phyloP scores from a whole-genome alignment of 2,888 invertebrate species.

The Agrochola litura region DNA sequence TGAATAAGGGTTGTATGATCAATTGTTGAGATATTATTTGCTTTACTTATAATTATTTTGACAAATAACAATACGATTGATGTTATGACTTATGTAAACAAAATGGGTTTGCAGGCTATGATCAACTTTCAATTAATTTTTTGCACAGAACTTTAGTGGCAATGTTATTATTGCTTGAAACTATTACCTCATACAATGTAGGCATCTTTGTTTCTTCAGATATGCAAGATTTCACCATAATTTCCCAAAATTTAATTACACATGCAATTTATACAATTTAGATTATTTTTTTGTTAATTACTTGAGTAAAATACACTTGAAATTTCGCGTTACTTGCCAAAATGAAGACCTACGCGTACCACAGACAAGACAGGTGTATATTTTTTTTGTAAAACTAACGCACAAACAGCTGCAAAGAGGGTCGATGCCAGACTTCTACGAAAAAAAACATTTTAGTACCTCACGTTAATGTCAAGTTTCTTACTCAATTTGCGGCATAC shows the following conservation, averaged over 20 bases:
- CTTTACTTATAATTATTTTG: neutral
- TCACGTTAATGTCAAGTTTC: constrained; percentile 22
- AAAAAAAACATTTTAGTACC: constrained; percentile 49
- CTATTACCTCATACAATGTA: constrained; percentile 41
- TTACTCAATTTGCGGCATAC: neutral
- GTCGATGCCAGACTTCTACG: constrained; percentile 12
- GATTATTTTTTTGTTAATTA: constrained; percentile 54
- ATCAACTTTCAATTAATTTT: neutral
- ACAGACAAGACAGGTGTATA: constrained; percentile 68
- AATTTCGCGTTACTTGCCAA: constrained; percentile 70
- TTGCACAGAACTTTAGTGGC: neutral
- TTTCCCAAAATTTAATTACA: constrained; percentile 60
- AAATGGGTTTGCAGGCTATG: neutral
- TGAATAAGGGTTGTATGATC: neutral
- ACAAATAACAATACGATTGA: neutral
- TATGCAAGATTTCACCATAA: constrained; percentile 61
- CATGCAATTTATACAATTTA: constrained; percentile 58
- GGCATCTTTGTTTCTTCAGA: constrained; percentile 35
- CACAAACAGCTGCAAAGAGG: constrained; percentile 58
- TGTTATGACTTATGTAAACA: neutral
- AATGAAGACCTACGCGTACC: constrained; percentile 65
- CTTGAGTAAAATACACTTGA: constrained; percentile 57
- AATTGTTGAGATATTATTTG: neutral
- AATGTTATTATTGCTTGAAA: neutral
- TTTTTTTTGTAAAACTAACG: constrained; percentile 54